Evolutionary conservation across 2,888 invertebrate genomes (phyloP).

Genomic region (Bedellia somnulentella): DNA sequence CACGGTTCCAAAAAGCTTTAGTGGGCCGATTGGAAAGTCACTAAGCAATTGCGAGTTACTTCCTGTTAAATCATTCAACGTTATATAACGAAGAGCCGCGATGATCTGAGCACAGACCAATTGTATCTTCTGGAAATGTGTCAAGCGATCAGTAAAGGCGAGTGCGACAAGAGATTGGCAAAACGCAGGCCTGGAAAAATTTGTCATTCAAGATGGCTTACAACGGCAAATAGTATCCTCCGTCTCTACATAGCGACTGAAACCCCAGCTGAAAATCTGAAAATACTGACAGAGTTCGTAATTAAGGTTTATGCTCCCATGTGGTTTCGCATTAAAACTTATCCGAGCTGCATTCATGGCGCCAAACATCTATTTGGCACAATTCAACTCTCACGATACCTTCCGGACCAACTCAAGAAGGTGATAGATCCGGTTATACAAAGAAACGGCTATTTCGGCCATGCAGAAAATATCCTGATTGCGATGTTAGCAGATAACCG

Average conservation of each 20-base stretch:
- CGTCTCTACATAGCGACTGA: conserved; percentile 11
- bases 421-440: too few relatives aligned
- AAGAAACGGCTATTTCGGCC: too few relatives aligned
- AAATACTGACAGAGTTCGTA: conserved; percentile 6
- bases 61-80: conserved; percentile 5
- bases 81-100: conserved; percentile 1
- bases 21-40: neutral
- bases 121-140: conserved; percentile 12
- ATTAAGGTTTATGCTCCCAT: conserved; percentile 12
- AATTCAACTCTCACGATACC: too few relatives aligned
- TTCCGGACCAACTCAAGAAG: too few relatives aligned
- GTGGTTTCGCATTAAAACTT: conserved; percentile 11
- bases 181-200: conserved; percentile 10
- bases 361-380: too few relatives aligned
- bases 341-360: too few relatives aligned
- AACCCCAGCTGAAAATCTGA: conserved; percentile 1
- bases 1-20: neutral
- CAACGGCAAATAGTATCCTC: conserved; percentile 12
- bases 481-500: too few relatives aligned
- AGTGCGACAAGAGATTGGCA: conserved; percentile 8
- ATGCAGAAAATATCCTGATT: too few relatives aligned
- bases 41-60: neutral
- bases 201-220: conserved; percentile 12
- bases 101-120: conserved; percentile 12
- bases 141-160: conserved; percentile 7